Conservation (phyloP, 2,797 vertebrate species). For the Gymnothorax javanicus region DNA sequence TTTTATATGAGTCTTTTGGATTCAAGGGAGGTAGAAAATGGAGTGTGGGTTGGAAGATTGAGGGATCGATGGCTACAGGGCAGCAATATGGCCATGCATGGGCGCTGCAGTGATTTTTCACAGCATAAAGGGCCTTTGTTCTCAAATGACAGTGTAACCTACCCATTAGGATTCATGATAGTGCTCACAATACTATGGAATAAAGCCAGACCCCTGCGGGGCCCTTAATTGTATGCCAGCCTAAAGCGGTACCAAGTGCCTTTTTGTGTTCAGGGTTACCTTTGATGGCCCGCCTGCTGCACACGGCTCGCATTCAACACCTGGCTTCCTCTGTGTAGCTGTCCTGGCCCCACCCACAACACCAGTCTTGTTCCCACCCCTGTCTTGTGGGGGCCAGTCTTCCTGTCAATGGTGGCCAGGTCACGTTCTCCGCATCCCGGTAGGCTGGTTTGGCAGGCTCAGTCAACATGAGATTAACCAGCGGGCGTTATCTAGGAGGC, state of each 20-base stretch:
- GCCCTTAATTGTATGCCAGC: neutral
- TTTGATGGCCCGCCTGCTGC: neutral
- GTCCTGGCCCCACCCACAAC: neutral
- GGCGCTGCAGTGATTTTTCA: constrained; percentile 8
- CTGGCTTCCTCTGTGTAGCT: neutral
- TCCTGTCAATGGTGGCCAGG: neutral
- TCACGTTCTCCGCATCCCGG: constrained; percentile 38
- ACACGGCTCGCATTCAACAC: neutral
- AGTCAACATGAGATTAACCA: constrained; percentile 45
- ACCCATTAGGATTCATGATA: neutral
- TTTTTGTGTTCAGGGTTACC: neutral
- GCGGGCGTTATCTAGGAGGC: constrained; percentile 12
- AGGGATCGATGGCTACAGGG: neutral
- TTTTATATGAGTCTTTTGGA: neutral
- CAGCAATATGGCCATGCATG: neutral
- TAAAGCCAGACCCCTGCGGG: neutral
- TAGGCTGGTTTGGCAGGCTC: constrained; percentile 38
- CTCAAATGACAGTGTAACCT: neutral
- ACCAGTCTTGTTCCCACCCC: neutral
- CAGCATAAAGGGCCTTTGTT: neutral
- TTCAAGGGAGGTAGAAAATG: neutral
- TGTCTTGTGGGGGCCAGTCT: neutral
- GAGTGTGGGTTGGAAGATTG: neutral
- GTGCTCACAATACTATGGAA: neutral
- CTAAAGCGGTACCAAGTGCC: neutral